A percentile compares a stretch with the other conserved stretches of the same genome.
phyloP scores from a whole-genome alignment of 2,113 vertebrate species.

The Odobenus rosmarus region DNA sequence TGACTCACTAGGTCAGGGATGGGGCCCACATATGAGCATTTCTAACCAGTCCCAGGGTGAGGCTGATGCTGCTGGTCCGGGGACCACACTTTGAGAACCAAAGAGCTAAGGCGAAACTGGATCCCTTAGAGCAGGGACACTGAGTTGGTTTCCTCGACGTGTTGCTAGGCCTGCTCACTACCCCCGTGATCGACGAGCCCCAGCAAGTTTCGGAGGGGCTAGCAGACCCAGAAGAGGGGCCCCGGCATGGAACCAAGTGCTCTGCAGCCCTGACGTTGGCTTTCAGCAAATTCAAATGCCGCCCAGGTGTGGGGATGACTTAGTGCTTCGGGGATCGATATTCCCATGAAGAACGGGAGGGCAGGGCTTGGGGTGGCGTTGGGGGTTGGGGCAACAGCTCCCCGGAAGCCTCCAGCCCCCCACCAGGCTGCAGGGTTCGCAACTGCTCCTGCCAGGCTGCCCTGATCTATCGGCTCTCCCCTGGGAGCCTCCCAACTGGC shows the following conservation, averaged over 20 bases:
- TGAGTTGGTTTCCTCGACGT: accelerated
- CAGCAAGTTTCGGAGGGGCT: accelerated
- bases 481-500: conserved; percentile 16
- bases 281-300: not conserved
- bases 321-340: not conserved
- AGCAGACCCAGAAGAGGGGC: not conserved
- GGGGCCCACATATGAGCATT: not conserved
- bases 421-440: not conserved
- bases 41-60: accelerated
- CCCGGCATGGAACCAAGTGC: accelerated
- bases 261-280: accelerated
- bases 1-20: not conserved
- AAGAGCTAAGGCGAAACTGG: accelerated
- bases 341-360: not conserved
- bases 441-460: not conserved
- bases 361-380: not conserved
- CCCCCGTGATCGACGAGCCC: accelerated
- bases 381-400: not conserved
- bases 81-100: not conserved
- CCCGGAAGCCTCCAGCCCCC: accelerated
- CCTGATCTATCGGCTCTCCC: conserved; percentile 3
- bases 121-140: accelerated
- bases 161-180: accelerated
- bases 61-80: not conserved
- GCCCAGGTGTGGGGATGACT: not conserved